These are phyloP conservation scores for Bos javanicus DNA, from an alignment of 2,113 vertebrate species.

Conservation along the genomic window DNA sequence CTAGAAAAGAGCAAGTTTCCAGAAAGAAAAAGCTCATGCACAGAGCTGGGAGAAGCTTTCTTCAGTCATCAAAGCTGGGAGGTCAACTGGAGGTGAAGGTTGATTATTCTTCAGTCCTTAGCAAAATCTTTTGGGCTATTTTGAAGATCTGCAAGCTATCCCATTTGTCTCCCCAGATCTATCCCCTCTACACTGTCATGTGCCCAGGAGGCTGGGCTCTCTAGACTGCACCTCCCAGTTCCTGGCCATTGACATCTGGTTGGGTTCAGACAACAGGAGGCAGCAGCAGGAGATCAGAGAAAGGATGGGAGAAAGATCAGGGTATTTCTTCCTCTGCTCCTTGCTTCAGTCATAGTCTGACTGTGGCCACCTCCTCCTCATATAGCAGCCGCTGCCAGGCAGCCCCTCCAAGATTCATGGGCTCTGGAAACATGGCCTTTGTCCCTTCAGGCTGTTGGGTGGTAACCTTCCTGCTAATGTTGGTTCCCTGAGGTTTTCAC, in stretches of 20 bases:
- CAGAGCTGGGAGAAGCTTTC: background rate
- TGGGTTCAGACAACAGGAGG: background rate
- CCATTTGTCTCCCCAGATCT: background rate
- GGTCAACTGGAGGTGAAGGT: rapidly evolving
- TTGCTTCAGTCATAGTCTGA: background rate
- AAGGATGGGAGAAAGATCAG: too few species aligned
- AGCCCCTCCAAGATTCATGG: background rate
- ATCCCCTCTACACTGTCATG: too few species aligned
- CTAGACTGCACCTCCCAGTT: background rate
- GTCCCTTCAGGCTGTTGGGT: background rate
- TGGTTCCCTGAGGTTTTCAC: background rate
- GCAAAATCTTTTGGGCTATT: background rate
- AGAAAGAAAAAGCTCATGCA: background rate
- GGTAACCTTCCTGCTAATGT: background rate
- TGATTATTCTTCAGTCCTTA: background rate
- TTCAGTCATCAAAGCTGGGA: background rate
- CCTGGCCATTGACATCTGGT: background rate
- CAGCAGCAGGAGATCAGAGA: background rate
- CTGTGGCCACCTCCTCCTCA: background rate
- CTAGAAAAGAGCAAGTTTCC: background rate
- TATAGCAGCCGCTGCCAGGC: background rate
- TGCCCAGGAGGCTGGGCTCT: background rate
- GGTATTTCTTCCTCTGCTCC: background rate
- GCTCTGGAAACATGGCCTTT: too few species aligned
- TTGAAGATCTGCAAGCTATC: too few species aligned